Conservation (phyloP, 2,113 vertebrate species). For the Odontesthes bonariensis region DNA sequence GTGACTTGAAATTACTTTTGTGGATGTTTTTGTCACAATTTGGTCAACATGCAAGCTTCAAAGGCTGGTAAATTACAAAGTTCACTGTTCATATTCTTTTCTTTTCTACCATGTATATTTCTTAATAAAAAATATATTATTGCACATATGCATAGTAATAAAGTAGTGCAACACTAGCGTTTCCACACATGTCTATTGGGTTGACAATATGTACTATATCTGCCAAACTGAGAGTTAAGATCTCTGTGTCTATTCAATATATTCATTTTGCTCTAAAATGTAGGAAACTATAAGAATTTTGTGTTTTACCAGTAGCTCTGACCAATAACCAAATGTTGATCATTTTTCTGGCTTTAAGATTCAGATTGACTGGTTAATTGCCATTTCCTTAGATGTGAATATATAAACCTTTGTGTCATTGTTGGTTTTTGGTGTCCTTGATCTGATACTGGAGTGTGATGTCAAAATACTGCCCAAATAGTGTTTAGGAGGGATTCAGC, state of each 20-base stretch:
- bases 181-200: too few relatives aligned
- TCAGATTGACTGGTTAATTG: background rate
- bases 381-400: conserved; percentile 29
- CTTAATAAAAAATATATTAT: background rate
- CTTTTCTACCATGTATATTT: background rate
- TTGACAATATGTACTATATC: too few relatives aligned
- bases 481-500: background rate
- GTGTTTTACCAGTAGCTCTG: conserved; percentile 48
- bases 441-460: conserved; percentile 22
- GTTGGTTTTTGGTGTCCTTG: conserved; percentile 12
- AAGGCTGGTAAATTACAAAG: conserved; percentile 45
- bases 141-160: background rate
- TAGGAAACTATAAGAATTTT: conserved; percentile 3
- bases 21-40: conserved; percentile 46
- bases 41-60: conserved; percentile 23
- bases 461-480: conserved; percentile 1
- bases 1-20: conserved; percentile 21
- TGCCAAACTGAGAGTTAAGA: too few relatives aligned
- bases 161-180: background rate
- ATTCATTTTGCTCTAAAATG: background rate
- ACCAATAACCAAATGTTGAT: conserved; percentile 20
- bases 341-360: conserved; percentile 5
- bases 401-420: conserved; percentile 9
- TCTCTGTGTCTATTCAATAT: too few relatives aligned
- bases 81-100: background rate